A percentile compares a stretch with the other conserved stretches of the same genome.
Evolutionary conservation across 35 echinoderm and acorn worm genomes (phyloP).

Genomic region (Apostichopus californicus): DNA sequence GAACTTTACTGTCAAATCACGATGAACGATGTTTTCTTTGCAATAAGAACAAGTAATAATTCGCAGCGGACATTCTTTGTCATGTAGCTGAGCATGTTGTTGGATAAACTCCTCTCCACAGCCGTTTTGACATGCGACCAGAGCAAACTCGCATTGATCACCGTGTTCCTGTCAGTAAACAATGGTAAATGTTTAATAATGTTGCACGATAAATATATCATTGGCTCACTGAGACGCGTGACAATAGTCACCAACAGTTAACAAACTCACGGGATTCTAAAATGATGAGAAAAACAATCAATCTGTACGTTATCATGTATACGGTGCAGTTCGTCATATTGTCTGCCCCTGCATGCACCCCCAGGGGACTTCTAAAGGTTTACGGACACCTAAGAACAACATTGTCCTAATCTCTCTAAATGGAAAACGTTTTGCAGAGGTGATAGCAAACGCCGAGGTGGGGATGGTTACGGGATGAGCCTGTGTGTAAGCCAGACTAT

Average conservation of each 20-base stretch:
- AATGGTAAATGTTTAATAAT: neutral
- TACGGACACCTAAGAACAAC: neutral
- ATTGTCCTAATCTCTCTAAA: neutral
- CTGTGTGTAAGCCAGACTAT: too few species aligned
- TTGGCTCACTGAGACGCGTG: too few species aligned
- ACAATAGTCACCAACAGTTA: too few species aligned
- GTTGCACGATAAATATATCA: neutral
- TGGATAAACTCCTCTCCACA: conserved; percentile 65
- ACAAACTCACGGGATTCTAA: too few species aligned
- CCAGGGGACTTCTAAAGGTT: too few species aligned
- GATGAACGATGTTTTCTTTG: conserved; percentile 58
- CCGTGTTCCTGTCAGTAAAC: conserved; percentile 52
- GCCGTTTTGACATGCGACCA: conserved; percentile 71
- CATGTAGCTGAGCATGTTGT: conserved; percentile 59
- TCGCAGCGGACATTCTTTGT: conserved; percentile 73
- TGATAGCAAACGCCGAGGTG: too few species aligned
- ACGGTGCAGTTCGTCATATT: too few species aligned
- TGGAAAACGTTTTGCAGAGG: too few species aligned
- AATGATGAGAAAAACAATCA: neutral
- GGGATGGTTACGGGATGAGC: too few species aligned
- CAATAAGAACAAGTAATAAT: conserved; percentile 77
- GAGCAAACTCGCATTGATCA: conserved; percentile 44
- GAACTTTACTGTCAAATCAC: conserved; percentile 70
- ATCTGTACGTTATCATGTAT: neutral
- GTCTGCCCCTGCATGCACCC: too few species aligned